A percentile compares a stretch with the other conserved stretches of the same genome.
Conservation (phyloP, 2,113 vertebrate genomes). For the Gadus macrocephalus region DNA sequence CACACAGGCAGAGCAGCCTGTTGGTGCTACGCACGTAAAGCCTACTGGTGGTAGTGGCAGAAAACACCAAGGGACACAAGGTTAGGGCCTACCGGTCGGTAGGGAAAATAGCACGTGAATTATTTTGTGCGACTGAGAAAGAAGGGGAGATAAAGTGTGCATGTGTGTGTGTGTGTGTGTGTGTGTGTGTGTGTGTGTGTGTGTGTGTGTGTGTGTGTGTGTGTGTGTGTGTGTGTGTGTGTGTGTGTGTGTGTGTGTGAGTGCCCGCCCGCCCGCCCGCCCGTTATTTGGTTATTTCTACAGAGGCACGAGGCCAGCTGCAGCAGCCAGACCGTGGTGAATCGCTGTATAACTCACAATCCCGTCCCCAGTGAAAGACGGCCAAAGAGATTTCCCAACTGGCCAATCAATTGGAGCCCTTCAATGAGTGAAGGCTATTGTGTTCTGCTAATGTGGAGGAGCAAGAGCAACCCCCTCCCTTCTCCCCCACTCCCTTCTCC, state of each 20-base stretch:
- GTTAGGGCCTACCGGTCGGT: too few species aligned
- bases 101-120: too few species aligned
- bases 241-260: background rate
- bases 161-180: background rate
- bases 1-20: too few species aligned
- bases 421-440: background rate
- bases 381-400: slow-evolving; percentile 2
- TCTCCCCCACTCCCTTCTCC: background rate
- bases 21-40: too few species aligned
- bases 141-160: background rate
- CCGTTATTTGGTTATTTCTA: slow-evolving; percentile 1
- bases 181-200: background rate
- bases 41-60: too few species aligned
- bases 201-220: background rate
- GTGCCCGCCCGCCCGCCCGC: too few species aligned
- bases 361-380: slow-evolving; percentile 6
- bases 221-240: background rate
- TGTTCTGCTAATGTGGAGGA: background rate
- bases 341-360: slow-evolving; percentile 7
- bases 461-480: background rate
- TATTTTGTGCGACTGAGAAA: background rate
- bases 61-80: too few species aligned
- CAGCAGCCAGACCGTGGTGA: slow-evolving; percentile 5
- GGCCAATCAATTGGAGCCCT: slow-evolving; percentile 9
- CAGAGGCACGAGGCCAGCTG: slow-evolving; percentile 15